Percentiles rank a stretch among this genome's conserved stretches.
These are phyloP conservation scores for Lasioglossum lativentre DNA, from an alignment of 2,888 invertebrate species.

Conservation along the genomic window DNA sequence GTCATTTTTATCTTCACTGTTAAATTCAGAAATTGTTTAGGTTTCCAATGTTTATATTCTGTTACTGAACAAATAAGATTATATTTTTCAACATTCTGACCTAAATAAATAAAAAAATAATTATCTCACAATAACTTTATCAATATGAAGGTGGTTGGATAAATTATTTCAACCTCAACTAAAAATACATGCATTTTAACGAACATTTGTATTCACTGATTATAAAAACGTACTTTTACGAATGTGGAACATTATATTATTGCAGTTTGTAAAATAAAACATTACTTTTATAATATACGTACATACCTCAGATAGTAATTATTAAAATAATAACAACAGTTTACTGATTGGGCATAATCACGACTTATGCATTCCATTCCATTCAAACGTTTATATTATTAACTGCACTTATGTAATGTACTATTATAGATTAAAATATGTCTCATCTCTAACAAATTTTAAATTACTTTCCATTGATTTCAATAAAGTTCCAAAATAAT, in stretches of 20 bases:
- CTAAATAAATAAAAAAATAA: slow-evolving; percentile 9
- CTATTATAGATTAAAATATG: slow-evolving; percentile 49
- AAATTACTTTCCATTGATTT: background rate
- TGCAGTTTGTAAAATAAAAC: background rate
- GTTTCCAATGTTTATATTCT: background rate
- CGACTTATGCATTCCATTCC: slow-evolving; percentile 42
- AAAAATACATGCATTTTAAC: background rate
- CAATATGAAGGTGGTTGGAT: background rate
- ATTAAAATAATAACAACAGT: background rate
- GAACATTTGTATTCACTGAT: slow-evolving; percentile 9
- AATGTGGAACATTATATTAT: background rate
- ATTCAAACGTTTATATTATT: slow-evolving; percentile 62
- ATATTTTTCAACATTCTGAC: background rate
- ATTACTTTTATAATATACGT: background rate
- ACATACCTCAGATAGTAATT: slow-evolving; percentile 3
- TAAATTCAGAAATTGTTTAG: background rate
- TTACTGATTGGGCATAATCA: slow-evolving; percentile 17
- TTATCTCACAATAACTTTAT: background rate
- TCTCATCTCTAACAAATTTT: slow-evolving; percentile 13
- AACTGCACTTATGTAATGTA: slow-evolving; percentile 66
- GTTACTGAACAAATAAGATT: background rate
- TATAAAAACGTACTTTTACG: background rate
- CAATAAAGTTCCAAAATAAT: background rate
- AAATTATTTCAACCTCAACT: background rate
- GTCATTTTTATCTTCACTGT: slow-evolving; percentile 35